phyloP scores from a whole-genome alignment of 2,797 vertebrate genomes.

The Tarsius wallacei region DNA sequence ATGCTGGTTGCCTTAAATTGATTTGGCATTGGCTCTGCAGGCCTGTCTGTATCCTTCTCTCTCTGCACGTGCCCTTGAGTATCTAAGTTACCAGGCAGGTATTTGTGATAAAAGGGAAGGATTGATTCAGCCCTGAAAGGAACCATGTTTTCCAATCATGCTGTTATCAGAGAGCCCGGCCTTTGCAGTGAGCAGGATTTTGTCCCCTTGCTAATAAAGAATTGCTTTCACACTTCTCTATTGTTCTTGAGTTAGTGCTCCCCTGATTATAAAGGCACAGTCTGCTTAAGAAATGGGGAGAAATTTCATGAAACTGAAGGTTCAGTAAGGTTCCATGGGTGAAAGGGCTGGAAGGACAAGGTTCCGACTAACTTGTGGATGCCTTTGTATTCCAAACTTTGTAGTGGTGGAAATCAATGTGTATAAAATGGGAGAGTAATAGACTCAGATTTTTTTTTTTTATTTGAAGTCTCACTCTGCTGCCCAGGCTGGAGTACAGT shows the following conservation, averaged over 20 bases:
- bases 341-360: neutral
- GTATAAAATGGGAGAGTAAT: neutral
- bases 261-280: neutral
- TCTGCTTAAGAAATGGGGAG: constrained; percentile 10
- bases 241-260: neutral
- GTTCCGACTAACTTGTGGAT: neutral
- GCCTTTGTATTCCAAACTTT: neutral
- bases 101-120: neutral
- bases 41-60: neutral
- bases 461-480: no score
- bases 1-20: neutral
- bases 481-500: no score
- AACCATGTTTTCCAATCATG: neutral
- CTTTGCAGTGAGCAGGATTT: neutral
- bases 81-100: neutral
- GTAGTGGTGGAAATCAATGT: neutral
- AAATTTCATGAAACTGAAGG: neutral
- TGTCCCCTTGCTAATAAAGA: neutral
- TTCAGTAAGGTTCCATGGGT: neutral
- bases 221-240: neutral
- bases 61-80: neutral
- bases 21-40: neutral
- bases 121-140: neutral
- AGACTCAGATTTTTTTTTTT: no score
- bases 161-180: neutral